Evolutionary conservation across 2,113 vertebrate genomes (phyloP), one percentile per base, ranked within the genome.

Genomic region (Zeus faber): DNA sequence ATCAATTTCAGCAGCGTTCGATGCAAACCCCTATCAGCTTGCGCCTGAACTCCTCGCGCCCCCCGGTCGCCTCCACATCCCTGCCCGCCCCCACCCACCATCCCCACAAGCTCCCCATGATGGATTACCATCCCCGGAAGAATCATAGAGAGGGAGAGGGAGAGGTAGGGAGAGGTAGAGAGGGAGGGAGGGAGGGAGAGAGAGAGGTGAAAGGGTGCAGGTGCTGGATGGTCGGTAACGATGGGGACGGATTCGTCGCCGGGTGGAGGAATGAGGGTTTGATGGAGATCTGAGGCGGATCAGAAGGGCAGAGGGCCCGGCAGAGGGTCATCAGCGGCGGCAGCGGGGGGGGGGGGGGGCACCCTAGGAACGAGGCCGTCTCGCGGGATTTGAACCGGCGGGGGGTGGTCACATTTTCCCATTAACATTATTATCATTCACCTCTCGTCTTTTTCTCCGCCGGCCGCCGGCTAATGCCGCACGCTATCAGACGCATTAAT

Each of bases 401-500:
- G n/a, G n/a, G n/a, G n/a, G n/a, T n/a, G 29, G 29, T 33, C 29
- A 33, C 8, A 33, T 33, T 13, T 33, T 33, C 13, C 29, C 8
- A 3, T 31, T 31, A 5, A 31, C 10, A 31, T 31, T 31, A 31
- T 31, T 10, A 1, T 31, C 27, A 1, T 1, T 33, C 29, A 33
- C 8, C 13, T 33, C 8, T 33, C 29, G 8, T n/a, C n/a, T n/a
- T n/a, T 13, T 33, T 13, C 3, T 33, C 8, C 4, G 29, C 29
- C 29, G 29, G 8, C 13, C 13, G 29, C 13, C 29, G 29, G 29
- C 29, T 33, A 33, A 33, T 7, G 8, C 8, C 8, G 13, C 29
- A 35, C 51, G 27, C 29, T 52, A 54, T 67, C 66, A 48, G 54
- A 63, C 54, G 40, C 54, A 41, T 58, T 52, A n/a, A 44, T 44